These are phyloP conservation scores for Anisognathus igniventris DNA, from an alignment of 2,797 vertebrate genomes.

Conservation along the genomic window DNA sequence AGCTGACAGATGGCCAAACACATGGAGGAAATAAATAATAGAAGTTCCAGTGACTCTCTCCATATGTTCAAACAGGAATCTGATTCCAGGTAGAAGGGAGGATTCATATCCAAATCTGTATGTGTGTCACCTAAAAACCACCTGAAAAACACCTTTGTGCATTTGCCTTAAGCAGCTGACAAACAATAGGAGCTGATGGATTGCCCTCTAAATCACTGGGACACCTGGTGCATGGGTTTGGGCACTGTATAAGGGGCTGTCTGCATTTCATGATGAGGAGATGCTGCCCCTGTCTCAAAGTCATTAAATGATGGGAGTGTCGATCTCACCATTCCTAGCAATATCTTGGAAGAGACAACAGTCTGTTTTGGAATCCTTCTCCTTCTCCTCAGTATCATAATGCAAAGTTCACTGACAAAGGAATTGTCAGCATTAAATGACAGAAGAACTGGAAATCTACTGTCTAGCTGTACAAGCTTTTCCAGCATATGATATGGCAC, in stretches of 20 bases:
- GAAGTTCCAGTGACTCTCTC: background rate
- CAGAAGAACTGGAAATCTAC: background rate
- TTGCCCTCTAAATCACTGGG: background rate
- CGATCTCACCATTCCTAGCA: background rate
- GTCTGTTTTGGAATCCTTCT: background rate
- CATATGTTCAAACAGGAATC: background rate
- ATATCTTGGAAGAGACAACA: background rate
- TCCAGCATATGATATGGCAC: background rate
- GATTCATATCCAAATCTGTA: background rate
- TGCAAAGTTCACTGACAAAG: background rate
- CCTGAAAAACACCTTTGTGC: background rate
- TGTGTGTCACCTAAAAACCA: background rate
- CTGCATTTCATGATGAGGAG: background rate
- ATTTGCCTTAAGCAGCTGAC: background rate
- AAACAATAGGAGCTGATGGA: background rate
- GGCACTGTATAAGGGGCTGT: background rate
- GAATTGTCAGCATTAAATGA: background rate
- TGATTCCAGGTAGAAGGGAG: background rate
- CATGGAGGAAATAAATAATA: background rate
- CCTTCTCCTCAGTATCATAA: background rate
- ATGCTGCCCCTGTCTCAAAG: background rate
- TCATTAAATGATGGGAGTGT: background rate
- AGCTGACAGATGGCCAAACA: background rate
- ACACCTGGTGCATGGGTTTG: background rate
- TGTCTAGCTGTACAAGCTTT: background rate